Conservation (phyloP, 35 echinoderm and acorn worm genomes). For the Holothuria glaberrima region DNA sequence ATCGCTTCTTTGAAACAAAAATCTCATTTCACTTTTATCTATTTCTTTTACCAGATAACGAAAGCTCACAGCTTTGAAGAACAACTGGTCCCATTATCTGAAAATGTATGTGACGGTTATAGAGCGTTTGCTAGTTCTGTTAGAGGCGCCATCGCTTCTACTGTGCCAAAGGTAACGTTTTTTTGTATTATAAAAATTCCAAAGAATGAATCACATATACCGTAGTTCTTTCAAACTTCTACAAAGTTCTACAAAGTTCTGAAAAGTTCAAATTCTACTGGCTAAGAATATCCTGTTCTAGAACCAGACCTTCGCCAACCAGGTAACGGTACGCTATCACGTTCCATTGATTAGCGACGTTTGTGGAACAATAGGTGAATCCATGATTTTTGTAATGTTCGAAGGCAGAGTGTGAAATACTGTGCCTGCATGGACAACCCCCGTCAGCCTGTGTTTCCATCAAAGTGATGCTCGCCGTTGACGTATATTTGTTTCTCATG, state of each 20-base stretch:
- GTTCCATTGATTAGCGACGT: not conserved
- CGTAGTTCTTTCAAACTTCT: too few relatives aligned
- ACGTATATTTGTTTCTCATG: too few relatives aligned
- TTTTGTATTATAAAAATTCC: not conserved
- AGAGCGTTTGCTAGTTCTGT: not conserved
- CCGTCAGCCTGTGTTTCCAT: too few relatives aligned
- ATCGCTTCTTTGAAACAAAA: not conserved
- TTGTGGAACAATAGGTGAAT: not conserved
- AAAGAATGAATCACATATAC: too few relatives aligned
- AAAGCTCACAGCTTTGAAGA: slow-evolving; percentile 34
- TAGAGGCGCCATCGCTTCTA: slow-evolving; percentile 37
- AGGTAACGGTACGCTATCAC: too few relatives aligned
- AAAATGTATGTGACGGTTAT: slow-evolving; percentile 24
- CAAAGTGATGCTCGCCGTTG: too few relatives aligned
- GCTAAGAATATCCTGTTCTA: too few relatives aligned
- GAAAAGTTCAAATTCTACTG: too few relatives aligned
- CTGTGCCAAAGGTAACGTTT: slow-evolving; percentile 35
- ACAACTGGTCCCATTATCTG: slow-evolving; percentile 35
- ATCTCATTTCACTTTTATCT: not conserved
- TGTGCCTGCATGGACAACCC: too few relatives aligned
- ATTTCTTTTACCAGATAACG: slow-evolving; percentile 18
- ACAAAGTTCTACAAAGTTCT: too few relatives aligned
- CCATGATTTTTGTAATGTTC: not conserved
- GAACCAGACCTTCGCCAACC: too few relatives aligned
- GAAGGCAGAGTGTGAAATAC: not conserved